Evolutionary conservation across 2,797 vertebrate genomes (phyloP).

Genomic region (Myotis daubentonii): DNA sequence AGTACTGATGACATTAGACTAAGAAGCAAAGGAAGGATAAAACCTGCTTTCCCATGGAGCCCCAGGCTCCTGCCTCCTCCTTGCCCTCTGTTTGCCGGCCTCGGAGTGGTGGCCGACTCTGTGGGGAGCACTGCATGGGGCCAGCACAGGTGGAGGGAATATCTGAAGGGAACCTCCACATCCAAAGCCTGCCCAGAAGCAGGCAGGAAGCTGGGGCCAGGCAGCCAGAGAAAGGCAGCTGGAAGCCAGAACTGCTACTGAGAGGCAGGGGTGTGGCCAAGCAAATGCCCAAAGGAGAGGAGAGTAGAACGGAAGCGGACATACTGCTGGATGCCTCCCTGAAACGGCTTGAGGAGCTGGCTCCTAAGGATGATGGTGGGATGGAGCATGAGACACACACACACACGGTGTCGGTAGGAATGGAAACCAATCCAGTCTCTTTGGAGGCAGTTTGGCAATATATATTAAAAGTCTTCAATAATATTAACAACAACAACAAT

Average conservation of each 20-base stretch:
- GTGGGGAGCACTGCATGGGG: neutral
- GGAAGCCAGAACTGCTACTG: neutral
- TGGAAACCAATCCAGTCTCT: neutral
- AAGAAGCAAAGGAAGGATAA: neutral
- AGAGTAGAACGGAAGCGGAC: neutral
- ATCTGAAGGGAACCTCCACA: neutral
- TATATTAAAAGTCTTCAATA: neutral
- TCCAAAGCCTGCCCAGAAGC: slow-evolving; percentile 41
- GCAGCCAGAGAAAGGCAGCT: neutral
- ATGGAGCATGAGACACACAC: neutral
- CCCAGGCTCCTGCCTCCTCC: neutral
- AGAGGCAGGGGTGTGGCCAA: neutral
- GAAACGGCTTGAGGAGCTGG: neutral
- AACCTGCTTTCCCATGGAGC: neutral
- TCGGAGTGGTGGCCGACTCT: neutral
- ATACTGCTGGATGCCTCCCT: neutral
- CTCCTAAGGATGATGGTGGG: neutral
- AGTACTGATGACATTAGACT: neutral
- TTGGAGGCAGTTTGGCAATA: neutral
- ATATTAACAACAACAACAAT: neutral
- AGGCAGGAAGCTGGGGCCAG: slow-evolving; percentile 36
- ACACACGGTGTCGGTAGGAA: neutral
- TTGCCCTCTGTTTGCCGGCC: neutral
- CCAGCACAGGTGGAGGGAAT: neutral
- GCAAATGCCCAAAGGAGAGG: neutral